phyloP scores from a whole-genome alignment of 1,140 invertebrate species.

The Eubasilissa regina region DNA sequence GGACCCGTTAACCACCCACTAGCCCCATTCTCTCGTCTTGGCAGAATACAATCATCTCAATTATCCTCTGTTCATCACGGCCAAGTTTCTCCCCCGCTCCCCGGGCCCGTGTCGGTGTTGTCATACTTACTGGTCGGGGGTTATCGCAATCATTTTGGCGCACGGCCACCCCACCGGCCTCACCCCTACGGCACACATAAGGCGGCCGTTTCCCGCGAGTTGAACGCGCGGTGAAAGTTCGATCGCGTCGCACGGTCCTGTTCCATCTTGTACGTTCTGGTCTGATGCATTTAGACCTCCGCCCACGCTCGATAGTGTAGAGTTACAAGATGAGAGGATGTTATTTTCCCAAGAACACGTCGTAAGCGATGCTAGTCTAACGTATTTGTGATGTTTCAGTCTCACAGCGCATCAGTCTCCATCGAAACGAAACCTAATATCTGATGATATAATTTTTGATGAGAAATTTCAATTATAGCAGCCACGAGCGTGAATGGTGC shows the following conservation, averaged over 20 bases:
- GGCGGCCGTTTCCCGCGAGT: not conserved
- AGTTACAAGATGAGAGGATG: not conserved
- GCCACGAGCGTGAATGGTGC: no score
- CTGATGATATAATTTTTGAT: no score
- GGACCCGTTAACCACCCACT: not conserved
- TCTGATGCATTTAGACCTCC: constrained; percentile 39
- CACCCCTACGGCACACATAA: constrained; percentile 31
- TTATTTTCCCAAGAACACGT: not conserved
- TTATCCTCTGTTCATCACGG: constrained; percentile 29
- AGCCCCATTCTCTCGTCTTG: constrained; percentile 8
- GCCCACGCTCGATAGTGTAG: constrained; percentile 23
- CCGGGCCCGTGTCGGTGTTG: not conserved
- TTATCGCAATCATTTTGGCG: constrained; percentile 21
- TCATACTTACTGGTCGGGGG: not conserved
- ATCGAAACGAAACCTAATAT: no score
- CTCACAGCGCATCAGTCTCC: no score
- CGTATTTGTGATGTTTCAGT: no score
- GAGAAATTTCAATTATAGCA: no score
- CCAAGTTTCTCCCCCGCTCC: constrained; percentile 18
- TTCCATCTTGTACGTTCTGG: not conserved
- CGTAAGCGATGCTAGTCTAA: no score
- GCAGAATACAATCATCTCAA: not conserved
- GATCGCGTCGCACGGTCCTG: not conserved
- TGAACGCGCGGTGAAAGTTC: constrained; percentile 26
- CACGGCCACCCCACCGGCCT: not conserved